phyloP scores from a whole-genome alignment of 1,140 invertebrate species.

The Piezodorus guildinii region DNA sequence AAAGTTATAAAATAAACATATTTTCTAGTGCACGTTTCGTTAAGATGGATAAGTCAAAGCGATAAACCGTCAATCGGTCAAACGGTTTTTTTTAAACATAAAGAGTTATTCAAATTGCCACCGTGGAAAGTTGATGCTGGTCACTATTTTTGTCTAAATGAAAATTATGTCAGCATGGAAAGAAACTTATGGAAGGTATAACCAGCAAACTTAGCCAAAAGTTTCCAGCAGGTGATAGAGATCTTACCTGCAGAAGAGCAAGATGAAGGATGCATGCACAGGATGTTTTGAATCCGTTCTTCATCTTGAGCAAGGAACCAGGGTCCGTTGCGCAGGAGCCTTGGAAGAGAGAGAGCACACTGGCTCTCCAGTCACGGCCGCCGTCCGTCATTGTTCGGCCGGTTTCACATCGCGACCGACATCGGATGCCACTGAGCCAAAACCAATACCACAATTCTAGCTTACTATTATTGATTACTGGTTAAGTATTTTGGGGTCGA shows the following conservation, averaged over 20 bases:
- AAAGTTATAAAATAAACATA: too few relatives aligned
- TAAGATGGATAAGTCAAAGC: too few relatives aligned
- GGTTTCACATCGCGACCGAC: not conserved
- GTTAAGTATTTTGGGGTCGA: not conserved
- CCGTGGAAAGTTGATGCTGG: too few relatives aligned
- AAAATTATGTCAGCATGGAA: too few relatives aligned
- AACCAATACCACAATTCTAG: not conserved
- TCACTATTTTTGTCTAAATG: too few relatives aligned
- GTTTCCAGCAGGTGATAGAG: not conserved
- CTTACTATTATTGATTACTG: not conserved
- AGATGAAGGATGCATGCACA: constrained; percentile 32
- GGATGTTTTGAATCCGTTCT: constrained; percentile 28
- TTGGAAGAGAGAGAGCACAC: constrained; percentile 27
- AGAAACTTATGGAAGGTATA: too few relatives aligned
- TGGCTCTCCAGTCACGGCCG: not conserved
- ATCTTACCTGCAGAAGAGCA: constrained; percentile 31
- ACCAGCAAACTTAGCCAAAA: too few relatives aligned
- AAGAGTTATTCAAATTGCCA: too few relatives aligned
- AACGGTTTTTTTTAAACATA: too few relatives aligned
- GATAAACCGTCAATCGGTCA: too few relatives aligned
- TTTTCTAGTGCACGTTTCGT: too few relatives aligned
- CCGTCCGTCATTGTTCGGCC: not conserved
- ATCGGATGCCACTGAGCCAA: not conserved
- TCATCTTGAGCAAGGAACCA: constrained; percentile 16
- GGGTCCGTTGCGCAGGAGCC: constrained; percentile 22